Base-by-base conservation (phyloP, 1,140 invertebrate genomes). In the Zaprionus capensis region DNA sequence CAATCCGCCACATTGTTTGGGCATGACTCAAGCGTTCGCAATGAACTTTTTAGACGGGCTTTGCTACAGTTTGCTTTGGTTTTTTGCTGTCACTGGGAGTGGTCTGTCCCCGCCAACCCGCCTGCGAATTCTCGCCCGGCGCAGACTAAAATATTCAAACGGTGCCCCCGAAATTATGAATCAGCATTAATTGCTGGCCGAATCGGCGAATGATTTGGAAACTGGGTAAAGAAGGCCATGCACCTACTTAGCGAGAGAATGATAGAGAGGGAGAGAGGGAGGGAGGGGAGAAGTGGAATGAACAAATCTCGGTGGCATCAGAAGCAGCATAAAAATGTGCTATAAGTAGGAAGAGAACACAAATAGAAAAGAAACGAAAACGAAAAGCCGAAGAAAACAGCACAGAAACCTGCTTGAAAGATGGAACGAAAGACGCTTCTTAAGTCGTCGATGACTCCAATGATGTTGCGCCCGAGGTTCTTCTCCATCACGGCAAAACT, bases 221-320 rank as follows among this genome's bases (percentile, higher is more conserved):
- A 85, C 79, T 92, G 83, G 91, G 91, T 92, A 91, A 92, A 92
- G 87, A 92, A 92, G 91, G 91, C 91, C 91, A 92, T 91, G 86
- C 78, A 91, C 81, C 82, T 87, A 83, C 67, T 81, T 70, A 55
- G 41, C n/a, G 6, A 6, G 15, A 59, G 44, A 34, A 2, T 20
- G 20, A 12, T 5, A n/a, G 15, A 24, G 17, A 62, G 15, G n/a
- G n/a, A 38, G 14, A 41, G 15, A 38, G 28, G 2, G 9, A 28
- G 49, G 24, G 20, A 26, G 38, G 15, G 28, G 9, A 57, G 4
- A 57, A 41, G 58, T 24, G 38, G 26, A 38, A 69, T 7, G 26
- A 56, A 41, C 44, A 51, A 55, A 28, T 7, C 26, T 22, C 17
- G 15, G 46, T 4, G 31, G 15, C 36, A 46, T 17, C 51, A 64